Base-by-base conservation (phyloP, 2,888 invertebrate species). In the Stenoptilia bipunctidactyla region DNA sequence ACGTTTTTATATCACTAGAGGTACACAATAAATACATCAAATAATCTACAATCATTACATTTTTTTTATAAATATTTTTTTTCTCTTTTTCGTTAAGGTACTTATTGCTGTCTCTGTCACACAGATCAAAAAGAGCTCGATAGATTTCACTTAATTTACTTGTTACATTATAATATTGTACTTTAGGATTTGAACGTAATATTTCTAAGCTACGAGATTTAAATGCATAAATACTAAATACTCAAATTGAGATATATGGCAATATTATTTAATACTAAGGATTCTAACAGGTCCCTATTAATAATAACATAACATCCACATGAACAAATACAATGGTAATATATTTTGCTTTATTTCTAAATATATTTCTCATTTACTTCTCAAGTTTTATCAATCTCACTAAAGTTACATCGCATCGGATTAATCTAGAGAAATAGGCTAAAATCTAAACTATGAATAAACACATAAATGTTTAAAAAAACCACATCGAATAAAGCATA, bases 71-170 rank as follows among this genome's bases (percentile, higher is more conserved):
- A 59, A 61, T 58, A 60, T 60, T 61, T 60, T 34, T 34, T 13
- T 34, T 9, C 5, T 9, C 60, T 52, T 51, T 53, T 53, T 50
- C 52, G 49, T 49, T 56, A 49, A 58, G 61, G 61, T 61, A 65
- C 56, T 79, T 82, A 82, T 82, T 82, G 80, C 80, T 82, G 77
- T 66, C 58, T 77, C 82, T 77, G 79, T 79, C 65, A 68, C 61
- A 79, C 77, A 82, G 79, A 77, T 66, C 59, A 63, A 62, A 64
- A 53, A 63, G 73, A 76, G 73, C 80, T 77, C 75, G 65, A 65
- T 65, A 61, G 48, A 64, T 77, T 70, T 76, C 72, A 76, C 75
- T 72, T 71, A 69, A 41, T 52, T 63, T 57, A 58, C 53, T 58
- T 57, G 60, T 30, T 30, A 30, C 12, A 30, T 30, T 30, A 5